Base-by-base conservation (phyloP, 2,113 vertebrate genomes). In the Notiomystis cincta region DNA sequence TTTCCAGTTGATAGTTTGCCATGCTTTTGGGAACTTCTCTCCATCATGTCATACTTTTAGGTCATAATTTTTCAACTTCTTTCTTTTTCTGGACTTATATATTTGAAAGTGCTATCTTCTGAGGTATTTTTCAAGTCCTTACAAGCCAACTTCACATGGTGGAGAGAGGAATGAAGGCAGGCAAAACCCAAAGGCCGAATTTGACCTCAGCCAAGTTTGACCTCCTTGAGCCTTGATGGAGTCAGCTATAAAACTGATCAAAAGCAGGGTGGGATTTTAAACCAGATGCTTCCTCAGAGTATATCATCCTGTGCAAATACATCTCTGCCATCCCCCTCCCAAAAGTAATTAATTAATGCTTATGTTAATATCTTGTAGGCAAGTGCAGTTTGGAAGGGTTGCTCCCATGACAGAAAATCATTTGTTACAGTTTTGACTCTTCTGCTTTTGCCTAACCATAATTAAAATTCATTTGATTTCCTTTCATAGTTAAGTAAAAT, bases 221-320 rank as follows among this genome's bases (percentile, higher is more conserved):
- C 64, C 72, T 90, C 16, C 40, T 75, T 57, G 64, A 71, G 31
- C 53, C 65, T 92, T 57, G 33, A 48, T 62, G 2, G 7, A 33
- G 24, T 92, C 80, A 78, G 64, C 80, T 89, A 44, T 80, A 95
- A 96, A 93, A 70, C 56, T 82, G 88, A 94, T 79, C 60, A 82
- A 93, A 91, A 95, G 37, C 86, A 86, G 85, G 69, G 28, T 3
- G 13, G 50, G 50, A 51, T 91, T 88, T 84, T 86, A 83, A 93
- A 93, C 18, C 73, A 89, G 47, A 69, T 53, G 40, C 35, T 87
- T 81, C 38, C 53, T 92, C 33, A 30, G 24, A 78, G 25, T 78
- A 13, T 40, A 24, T 70, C 13, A 83, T 88, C 45, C 37, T 54
- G 54, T 62, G 21, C 83, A 77, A 85, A 89, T 77, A 16, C 9